Evolutionary conservation across 2,797 vertebrate species (phyloP).

Genomic region (Crocidura indochinensis): DNA sequence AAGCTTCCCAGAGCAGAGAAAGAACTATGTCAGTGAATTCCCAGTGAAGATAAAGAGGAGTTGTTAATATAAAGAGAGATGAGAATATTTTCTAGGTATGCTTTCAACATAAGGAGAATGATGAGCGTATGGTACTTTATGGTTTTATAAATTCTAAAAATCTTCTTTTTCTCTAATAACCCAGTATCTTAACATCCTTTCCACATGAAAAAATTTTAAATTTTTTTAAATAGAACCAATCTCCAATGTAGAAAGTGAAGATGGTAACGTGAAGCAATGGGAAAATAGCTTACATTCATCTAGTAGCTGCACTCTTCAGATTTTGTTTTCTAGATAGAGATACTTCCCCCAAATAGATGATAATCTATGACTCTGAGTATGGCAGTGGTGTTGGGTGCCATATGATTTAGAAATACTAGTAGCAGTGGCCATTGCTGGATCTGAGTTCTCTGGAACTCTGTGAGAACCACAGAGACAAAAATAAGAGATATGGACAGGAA

Average conservation of each 20-base stretch:
- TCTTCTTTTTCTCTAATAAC: too few relatives aligned
- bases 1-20: background rate
- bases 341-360: too few relatives aligned
- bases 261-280: background rate
- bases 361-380: background rate
- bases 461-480: too few relatives aligned
- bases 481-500: too few relatives aligned
- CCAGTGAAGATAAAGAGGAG: background rate
- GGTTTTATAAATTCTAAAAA: too few relatives aligned
- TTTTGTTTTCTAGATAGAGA: too few relatives aligned
- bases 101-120: constrained; percentile 21
- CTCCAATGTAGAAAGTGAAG: background rate
- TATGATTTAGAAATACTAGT: too few relatives aligned
- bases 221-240: constrained; percentile 5
- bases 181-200: background rate
- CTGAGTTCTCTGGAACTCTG: too few relatives aligned
- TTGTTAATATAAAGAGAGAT: background rate
- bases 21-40: background rate
- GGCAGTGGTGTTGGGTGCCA: background rate
- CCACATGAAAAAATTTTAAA: background rate
- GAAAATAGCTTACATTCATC: background rate
- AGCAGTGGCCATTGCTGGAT: too few relatives aligned
- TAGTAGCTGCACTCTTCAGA: background rate
- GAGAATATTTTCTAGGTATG: background rate
- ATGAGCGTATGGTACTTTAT: too few relatives aligned